Percentiles rank a stretch among this genome's conserved stretches.
Conservation (phyloP, 2,113 vertebrate genomes). For the Tretioscincus oriximinensis region DNA sequence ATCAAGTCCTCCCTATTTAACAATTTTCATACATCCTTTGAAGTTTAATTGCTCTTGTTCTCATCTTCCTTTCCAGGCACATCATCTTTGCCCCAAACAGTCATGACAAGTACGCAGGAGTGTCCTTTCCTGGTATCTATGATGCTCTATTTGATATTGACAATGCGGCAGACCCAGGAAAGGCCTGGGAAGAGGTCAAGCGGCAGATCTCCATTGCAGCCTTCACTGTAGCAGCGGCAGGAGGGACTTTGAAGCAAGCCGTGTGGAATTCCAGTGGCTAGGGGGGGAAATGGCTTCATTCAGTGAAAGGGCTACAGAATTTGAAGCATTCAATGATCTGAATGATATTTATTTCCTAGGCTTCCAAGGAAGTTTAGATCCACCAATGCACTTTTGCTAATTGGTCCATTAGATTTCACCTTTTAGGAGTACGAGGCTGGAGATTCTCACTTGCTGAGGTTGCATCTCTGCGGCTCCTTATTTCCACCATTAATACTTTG, state of each 20-base stretch:
- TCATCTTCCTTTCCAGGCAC: conserved; percentile 73
- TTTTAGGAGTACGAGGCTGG: background rate
- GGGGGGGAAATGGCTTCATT: background rate
- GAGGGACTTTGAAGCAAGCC: conserved; percentile 76
- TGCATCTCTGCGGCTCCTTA: background rate
- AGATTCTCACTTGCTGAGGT: no score
- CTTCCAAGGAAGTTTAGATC: background rate
- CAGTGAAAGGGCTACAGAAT: background rate
- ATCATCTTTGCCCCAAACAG: conserved; percentile 94
- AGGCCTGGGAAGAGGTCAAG: conserved; percentile 87
- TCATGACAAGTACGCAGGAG: conserved; percentile 93
- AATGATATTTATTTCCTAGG: background rate
- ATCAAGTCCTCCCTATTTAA: no score
- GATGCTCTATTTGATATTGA: conserved; percentile 89
- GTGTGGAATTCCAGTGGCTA: conserved; percentile 49
- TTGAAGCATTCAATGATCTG: background rate
- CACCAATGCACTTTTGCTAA: background rate
- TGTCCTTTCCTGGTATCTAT: conserved; percentile 93
- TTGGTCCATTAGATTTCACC: background rate
- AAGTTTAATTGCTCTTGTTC: background rate
- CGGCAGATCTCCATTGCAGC: conserved; percentile 87
- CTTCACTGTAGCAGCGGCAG: conserved; percentile 87
- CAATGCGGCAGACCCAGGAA: conserved; percentile 66
- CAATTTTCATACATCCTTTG: background rate
- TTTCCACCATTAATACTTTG: background rate